phyloP scores from a whole-genome alignment of 1,140 invertebrate genomes.

The Brachionus rubens region DNA sequence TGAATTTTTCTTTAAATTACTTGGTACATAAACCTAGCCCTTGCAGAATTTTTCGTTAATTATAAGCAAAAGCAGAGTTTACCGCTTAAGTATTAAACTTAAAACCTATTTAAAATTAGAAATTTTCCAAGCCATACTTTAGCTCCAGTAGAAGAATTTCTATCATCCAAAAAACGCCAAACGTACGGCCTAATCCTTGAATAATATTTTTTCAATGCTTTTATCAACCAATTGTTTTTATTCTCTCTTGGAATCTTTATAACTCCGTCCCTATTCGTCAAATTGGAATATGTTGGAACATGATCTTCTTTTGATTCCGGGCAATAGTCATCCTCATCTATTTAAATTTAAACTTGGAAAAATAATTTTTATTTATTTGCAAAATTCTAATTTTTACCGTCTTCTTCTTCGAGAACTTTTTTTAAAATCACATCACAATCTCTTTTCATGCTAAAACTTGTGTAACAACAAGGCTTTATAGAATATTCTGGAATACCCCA shows the following conservation, averaged over 20 bases:
- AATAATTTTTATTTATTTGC: too few species aligned
- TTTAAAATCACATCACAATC: constrained; percentile 35
- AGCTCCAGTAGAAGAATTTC: constrained; percentile 24
- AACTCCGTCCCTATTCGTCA: constrained; percentile 15
- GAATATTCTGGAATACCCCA: constrained; percentile 74
- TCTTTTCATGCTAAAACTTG: constrained; percentile 11
- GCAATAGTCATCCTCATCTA: constrained; percentile 24
- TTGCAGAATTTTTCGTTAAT: too few species aligned
- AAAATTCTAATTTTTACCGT: neutral
- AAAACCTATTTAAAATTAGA: too few species aligned
- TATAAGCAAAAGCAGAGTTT: too few species aligned
- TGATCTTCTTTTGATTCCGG: neutral
- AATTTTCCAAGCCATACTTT: neutral
- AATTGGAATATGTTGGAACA: constrained; percentile 14
- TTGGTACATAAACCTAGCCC: too few species aligned
- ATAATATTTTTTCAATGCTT: neutral
- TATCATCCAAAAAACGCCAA: constrained; percentile 36
- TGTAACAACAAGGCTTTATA: constrained; percentile 50
- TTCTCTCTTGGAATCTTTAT: constrained; percentile 33
- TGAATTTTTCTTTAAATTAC: neutral
- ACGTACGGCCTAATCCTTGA: constrained; percentile 1
- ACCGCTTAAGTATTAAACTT: too few species aligned
- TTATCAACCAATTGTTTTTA: constrained; percentile 22
- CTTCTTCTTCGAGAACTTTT: constrained; percentile 8
- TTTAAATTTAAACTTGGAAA: neutral